Base-by-base conservation (phyloP, 2,797 vertebrate species). In the Sebastes nivosus region DNA sequence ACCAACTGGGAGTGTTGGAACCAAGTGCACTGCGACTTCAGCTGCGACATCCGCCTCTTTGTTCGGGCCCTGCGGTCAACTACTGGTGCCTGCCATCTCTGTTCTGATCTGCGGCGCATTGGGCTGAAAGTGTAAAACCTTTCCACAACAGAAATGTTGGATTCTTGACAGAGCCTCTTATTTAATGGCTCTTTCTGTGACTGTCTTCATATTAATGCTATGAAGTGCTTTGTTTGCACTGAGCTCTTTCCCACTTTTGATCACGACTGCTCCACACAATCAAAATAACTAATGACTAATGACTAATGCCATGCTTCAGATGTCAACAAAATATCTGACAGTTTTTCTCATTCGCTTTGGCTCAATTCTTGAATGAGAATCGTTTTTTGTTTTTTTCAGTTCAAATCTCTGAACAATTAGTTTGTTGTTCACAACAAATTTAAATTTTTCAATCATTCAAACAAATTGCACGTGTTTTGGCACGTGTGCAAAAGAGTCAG, bases 1-100 rank as follows among this genome's bases (percentile, higher is more conserved):
- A 2, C 4, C 38, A 29, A 4, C 18, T 16, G 6, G 2, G 14
- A 30, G 12, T 2, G 1, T 0, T 11, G 16, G 1, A 6, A 34
- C 30, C 7, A 52, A 0, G 10, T 0, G 4, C 22, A 0, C 8
- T 1, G 0, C 12, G 2, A 10, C 52, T 20, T 3, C 42, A 7
- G 1, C 68, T 3, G 59, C 30, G 0, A 46, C 79, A 0, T 67
- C 80, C 2, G 65, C 27, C 4, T 38, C 74, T 52, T n/a, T 75
- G 67, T 67, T 66, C 1, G 12, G 29, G 30, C 27, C 72, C 75
- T 69, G 8, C 76, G 46, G 67, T 55, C 84, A 52, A 0, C 14
- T 92, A 5, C 59, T 93, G 76, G 16, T 88, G 27, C 13, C 78
- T 1, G 60, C 29, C 12, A 6, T 83, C 13, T 38, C 69, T 6